Evolutionary conservation across 1,140 invertebrate genomes (phyloP), one percentile per base, ranked within the genome.

Genomic region (Neodiprion pinetum): DNA sequence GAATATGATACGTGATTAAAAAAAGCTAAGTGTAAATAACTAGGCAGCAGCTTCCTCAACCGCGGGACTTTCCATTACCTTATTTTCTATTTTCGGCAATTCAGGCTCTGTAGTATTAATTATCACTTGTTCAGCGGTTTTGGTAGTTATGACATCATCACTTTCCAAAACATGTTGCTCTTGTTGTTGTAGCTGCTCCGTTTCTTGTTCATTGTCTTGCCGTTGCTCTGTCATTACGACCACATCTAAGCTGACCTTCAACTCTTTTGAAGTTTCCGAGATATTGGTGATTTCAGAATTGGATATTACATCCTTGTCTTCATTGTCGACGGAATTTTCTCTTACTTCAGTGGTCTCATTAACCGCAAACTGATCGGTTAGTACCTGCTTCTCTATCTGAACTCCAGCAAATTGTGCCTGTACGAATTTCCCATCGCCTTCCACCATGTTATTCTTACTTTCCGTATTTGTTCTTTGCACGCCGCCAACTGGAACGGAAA

Each of bases 11-110:
- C 0, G 11, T 14, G 53, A 12, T 14, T 68, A 21, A 69, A 69
- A 65, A 69, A 69, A 69, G 14, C 40, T 69, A 69, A 11, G 67
- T 69, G n/a, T 47, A 69, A 69, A 69, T 47, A 50, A 77, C 83
- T 83, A 87, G 79, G 85, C 85, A 81, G 81, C 82, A 73, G 85
- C 77, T 79, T 87, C 81, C 67, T 86, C 85, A n/a, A 86, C 78
- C 50, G 83, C 80, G 49, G 78, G 75, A 78, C 72, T 83, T 70
- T 84, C 82, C 40, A 80, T 28, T 71, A 82, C 73, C n/a, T 79
- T 75, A 61, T 67, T 79, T 67, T 83, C 82, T 23, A 75, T 72
- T 28, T 71, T 77, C 47, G 67, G 67, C 70, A 73, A 73, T 76
- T 78, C 78, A 10, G 71, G 72, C 53, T 86, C 81, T 67, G 48